A percentile compares a stretch with the other conserved stretches of the same genome.
phyloP scores from a whole-genome alignment of 2,113 vertebrate genomes.

The Gopherus evgoodei region DNA sequence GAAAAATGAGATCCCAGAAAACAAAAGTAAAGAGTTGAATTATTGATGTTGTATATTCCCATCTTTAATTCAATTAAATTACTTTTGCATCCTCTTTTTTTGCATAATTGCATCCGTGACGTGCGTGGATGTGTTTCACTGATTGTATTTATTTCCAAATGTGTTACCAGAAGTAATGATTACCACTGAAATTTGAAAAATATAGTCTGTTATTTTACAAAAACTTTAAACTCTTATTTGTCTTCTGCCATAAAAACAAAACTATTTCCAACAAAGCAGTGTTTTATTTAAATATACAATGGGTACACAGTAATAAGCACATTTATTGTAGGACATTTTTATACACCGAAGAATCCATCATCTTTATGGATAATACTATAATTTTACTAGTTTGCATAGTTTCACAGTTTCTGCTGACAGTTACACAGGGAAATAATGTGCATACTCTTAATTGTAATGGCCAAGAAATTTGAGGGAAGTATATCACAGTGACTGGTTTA shows the following conservation, averaged over 20 bases:
- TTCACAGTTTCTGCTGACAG: constrained; percentile 21
- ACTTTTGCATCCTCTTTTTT: neutral
- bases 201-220: neutral
- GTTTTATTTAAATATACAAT: neutral
- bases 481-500: neutral
- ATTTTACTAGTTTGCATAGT: constrained; percentile 18
- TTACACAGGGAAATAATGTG: neutral
- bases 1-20: neutral
- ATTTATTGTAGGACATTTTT: neutral
- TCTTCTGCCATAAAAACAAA: neutral
- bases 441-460: neutral
- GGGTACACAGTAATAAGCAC: neutral
- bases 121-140: neutral
- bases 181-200: neutral
- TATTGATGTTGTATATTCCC: neutral
- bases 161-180: neutral
- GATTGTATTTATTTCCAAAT: neutral
- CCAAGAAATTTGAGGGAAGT: neutral
- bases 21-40: neutral
- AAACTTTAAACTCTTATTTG: neutral
- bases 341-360: constrained; percentile 12
- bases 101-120: neutral
- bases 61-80: neutral
- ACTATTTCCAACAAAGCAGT: neutral
- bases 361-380: constrained; percentile 15